These are phyloP conservation scores for Pollenia amentaria DNA, from an alignment of 2,888 invertebrate species.

Conservation along the genomic window DNA sequence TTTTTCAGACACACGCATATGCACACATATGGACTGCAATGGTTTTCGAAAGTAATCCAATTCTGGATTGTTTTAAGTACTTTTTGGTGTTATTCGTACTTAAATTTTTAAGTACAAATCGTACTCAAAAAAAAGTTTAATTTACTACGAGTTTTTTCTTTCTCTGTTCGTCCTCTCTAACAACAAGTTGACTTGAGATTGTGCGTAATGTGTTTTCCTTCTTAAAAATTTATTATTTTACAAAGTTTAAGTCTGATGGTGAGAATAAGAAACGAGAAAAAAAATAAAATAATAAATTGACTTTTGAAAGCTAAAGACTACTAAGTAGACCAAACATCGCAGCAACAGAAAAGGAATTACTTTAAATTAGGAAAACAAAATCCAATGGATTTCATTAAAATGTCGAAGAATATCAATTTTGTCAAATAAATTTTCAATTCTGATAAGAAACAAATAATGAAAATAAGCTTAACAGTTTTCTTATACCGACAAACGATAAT, in stretches of 20 bases:
- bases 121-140: no score
- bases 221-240: conserved; percentile 24
- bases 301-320: conserved; percentile 4
- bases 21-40: no score
- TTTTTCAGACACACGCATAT: no score
- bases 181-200: conserved; percentile 5
- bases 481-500: background rate
- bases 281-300: conserved; percentile 42
- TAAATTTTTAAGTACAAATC: no score
- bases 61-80: no score
- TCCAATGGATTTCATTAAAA: background rate
- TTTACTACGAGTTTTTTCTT: no score
- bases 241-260: background rate
- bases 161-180: background rate
- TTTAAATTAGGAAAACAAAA: conserved; percentile 34
- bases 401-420: background rate
- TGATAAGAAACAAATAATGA: background rate
- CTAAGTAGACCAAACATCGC: background rate
- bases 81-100: no score
- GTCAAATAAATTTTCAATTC: conserved; percentile 1
- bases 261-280: background rate
- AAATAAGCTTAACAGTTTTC: background rate
- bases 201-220: conserved; percentile 2
- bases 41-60: no score
- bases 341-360: conserved; percentile 11